Evolutionary conservation across 1,140 invertebrate species (phyloP).

Genomic region (Magallana ariakensis): DNA sequence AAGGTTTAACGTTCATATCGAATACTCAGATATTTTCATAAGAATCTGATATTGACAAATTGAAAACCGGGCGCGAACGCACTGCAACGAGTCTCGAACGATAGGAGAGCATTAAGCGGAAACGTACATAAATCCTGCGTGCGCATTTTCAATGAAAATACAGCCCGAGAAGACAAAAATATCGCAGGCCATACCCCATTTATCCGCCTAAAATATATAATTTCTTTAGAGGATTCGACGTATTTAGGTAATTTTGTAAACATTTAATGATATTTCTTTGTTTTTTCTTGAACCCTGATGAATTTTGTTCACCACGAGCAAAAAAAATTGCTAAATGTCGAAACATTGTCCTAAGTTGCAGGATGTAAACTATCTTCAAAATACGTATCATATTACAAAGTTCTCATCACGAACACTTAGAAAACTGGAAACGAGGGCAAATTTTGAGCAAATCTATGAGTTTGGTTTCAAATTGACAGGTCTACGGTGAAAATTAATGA

Average conservation of each 20-base stretch:
- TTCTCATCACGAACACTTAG: background rate
- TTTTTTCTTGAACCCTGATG: background rate
- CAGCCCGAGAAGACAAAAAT: constrained; percentile 20
- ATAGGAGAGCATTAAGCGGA: constrained; percentile 17
- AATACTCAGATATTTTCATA: too few species aligned
- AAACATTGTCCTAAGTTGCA: constrained; percentile 15
- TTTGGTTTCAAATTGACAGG: too few species aligned
- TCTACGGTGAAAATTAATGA: too few species aligned
- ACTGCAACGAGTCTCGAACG: background rate
- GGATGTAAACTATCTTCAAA: constrained; percentile 22
- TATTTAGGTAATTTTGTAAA: constrained; percentile 8
- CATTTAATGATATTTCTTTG: background rate
- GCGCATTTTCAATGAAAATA: constrained; percentile 26
- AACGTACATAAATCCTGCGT: constrained; percentile 28
- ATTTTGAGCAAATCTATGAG: too few species aligned
- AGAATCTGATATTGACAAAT: background rate
- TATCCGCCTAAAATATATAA: constrained; percentile 17
- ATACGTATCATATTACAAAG: background rate
- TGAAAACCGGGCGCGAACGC: background rate
- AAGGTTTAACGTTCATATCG: background rate
- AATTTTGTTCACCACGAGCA: background rate
- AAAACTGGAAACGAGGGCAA: too few species aligned
- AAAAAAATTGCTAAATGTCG: background rate
- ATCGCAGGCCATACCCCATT: background rate
- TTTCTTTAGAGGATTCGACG: constrained; percentile 28